Conservation (phyloP, 2,888 invertebrate genomes). For the Trisateles emortualis region DNA sequence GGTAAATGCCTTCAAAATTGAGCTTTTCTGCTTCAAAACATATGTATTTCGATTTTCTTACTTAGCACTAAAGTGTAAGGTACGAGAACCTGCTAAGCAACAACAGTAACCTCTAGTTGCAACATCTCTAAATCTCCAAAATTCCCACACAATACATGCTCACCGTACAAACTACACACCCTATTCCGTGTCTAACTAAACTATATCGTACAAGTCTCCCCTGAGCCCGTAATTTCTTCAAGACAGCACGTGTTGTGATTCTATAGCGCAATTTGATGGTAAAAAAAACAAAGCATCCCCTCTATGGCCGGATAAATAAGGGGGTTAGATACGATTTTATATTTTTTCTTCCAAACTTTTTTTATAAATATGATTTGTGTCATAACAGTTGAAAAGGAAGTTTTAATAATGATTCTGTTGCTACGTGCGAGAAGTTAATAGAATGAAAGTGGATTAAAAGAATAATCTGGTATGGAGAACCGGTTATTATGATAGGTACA, state of each 20-base stretch:
- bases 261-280: constrained; percentile 67
- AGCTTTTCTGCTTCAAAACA: too few species aligned
- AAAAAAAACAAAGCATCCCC: constrained; percentile 66
- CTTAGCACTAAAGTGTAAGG: too few species aligned
- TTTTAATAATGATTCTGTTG: constrained; percentile 27
- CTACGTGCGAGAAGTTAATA: constrained; percentile 30
- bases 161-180: constrained; percentile 57
- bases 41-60: too few species aligned
- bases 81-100: too few species aligned
- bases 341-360: constrained; percentile 22
- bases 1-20: too few species aligned
- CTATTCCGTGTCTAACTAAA: constrained; percentile 66
- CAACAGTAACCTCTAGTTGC: too few species aligned
- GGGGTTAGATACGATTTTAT: constrained; percentile 45
- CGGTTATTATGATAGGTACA: constrained; percentile 21
- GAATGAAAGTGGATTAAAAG: constrained; percentile 18
- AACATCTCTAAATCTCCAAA: constrained; percentile 6
- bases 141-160: constrained; percentile 31
- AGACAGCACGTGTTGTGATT: constrained; percentile 78
- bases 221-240: constrained; percentile 68
- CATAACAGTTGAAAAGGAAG: constrained; percentile 36
- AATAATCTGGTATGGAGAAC: constrained; percentile 11
- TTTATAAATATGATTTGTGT: constrained; percentile 42
- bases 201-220: constrained; percentile 58
- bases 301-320: constrained; percentile 39